Evolutionary conservation across 2,113 vertebrate species (phyloP).

Genomic region (Psilopsiagon aymara): DNA sequence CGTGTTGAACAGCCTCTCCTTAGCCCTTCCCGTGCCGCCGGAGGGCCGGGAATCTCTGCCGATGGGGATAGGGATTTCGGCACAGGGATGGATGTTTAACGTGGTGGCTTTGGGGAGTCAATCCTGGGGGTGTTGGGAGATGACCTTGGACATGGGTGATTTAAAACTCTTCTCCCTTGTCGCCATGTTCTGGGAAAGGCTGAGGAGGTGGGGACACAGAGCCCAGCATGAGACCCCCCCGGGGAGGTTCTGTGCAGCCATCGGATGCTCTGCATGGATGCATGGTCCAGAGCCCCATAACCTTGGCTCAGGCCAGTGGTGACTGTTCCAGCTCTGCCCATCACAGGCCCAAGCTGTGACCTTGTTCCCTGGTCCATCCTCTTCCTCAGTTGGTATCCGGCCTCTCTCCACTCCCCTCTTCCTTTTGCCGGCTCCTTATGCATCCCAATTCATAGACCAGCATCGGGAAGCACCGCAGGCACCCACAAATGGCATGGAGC

Average conservation of each 20-base stretch:
- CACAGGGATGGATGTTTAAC: background rate
- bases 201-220: background rate
- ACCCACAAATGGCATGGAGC: background rate
- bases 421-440: accelerated
- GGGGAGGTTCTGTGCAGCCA: accelerated
- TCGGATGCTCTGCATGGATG: accelerated
- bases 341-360: background rate
- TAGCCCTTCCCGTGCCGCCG: background rate
- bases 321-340: background rate
- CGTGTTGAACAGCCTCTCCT: background rate
- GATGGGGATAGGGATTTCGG: background rate
- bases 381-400: accelerated
- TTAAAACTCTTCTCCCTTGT: background rate
- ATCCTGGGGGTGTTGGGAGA: background rate
- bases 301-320: background rate
- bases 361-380: background rate
- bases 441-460: background rate
- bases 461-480: background rate
- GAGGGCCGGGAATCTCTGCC: background rate
- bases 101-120: background rate
- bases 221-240: background rate
- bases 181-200: background rate
- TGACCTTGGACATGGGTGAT: slow-evolving; percentile 22
- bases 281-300: accelerated
- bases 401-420: background rate